Base-by-base conservation (phyloP, 2,888 invertebrate species). In the Volucella bombylans region DNA sequence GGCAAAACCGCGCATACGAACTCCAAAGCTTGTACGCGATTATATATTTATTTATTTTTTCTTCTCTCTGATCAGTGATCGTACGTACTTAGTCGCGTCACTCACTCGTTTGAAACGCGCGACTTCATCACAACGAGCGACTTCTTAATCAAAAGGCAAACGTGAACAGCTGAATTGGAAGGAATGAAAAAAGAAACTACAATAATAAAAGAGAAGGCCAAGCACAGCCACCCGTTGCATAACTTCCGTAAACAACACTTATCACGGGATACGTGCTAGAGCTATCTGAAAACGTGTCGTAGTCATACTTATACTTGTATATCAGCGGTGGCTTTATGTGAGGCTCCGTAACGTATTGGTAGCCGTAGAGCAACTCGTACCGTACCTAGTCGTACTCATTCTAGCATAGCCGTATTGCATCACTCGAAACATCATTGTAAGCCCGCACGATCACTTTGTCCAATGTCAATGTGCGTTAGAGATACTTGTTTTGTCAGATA, bases 171-270 rank as follows among this genome's bases (percentile, higher is more conserved):
- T 31, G 31, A 31, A 59, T 59, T 59, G 15, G 18, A 31, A 38
- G 38, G 38, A 9, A 55, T 14, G 55, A 55, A 57, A 49, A 15
- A 1, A 49, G 49, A 41, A 55, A 49, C n/a, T 11, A 45, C 31
- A 45, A 55, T n/a, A 43, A 57, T 41, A 61, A 69, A 59, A 14
- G 41, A 76, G 80, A 74, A 80, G 80, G 74, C 80, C 74, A 74
- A 62, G 52, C 38, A 45, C 47, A 54, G 61, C 80, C 74, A 55
- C 83, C 83, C 62, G 80, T 83, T 83, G 83, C 80, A 83, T 80
- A 80, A 80, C 74, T 80, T 83, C 83, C 83, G 83, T 83, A 83
- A 83, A 83, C 82, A 82, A 73, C 83, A 83, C 74, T 74, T 71
- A 83, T 76, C 83, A 80, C 69, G 74, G 80, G 74, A 83, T 69